Evolutionary conservation across 2,797 vertebrate genomes (phyloP).

Genomic region (Esox lucius): DNA sequence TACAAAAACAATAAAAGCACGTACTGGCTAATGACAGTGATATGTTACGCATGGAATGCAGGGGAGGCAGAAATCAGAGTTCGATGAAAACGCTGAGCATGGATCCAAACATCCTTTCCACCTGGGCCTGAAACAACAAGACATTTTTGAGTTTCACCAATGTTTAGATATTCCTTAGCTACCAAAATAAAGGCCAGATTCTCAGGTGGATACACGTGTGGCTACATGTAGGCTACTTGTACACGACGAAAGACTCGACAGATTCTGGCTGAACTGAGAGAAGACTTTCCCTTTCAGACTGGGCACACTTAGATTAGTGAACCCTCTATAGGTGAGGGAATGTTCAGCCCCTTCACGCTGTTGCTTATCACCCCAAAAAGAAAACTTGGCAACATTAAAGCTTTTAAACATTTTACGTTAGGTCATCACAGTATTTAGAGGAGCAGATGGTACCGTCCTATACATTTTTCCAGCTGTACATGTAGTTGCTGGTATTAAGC

Average conservation of each 20-base stretch:
- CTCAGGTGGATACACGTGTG: slow-evolving; percentile 71
- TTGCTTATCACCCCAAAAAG: slow-evolving; percentile 41
- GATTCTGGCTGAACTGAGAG: slow-evolving; percentile 56
- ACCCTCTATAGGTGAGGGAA: slow-evolving; percentile 59
- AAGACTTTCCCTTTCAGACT: slow-evolving; percentile 73
- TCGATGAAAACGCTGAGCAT: slow-evolving; percentile 53
- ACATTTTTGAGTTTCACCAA: slow-evolving; percentile 62
- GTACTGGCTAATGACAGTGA: slow-evolving; percentile 67
- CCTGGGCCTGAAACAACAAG: slow-evolving; percentile 79
- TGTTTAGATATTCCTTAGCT: slow-evolving; percentile 77
- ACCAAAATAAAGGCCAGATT: slow-evolving; percentile 77
- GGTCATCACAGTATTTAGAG: neutral
- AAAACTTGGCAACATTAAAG: slow-evolving; percentile 44
- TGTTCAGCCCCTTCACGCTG: slow-evolving; percentile 48
- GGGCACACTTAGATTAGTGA: slow-evolving; percentile 66
- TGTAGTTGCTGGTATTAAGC: neutral
- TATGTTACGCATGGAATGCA: slow-evolving; percentile 72
- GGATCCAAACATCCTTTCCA: slow-evolving; percentile 64
- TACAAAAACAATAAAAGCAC: slow-evolving; percentile 71
- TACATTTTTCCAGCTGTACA: neutral
- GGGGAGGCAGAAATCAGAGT: slow-evolving; percentile 57
- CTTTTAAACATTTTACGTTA: neutral
- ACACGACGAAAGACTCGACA: slow-evolving; percentile 68
- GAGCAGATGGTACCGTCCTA: neutral
- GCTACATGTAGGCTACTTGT: slow-evolving; percentile 72